Percentiles rank a stretch among this genome's conserved stretches.
These are phyloP conservation scores for Oligia fasciuncula DNA, from an alignment of 2,888 invertebrate species.

Conservation along the genomic window DNA sequence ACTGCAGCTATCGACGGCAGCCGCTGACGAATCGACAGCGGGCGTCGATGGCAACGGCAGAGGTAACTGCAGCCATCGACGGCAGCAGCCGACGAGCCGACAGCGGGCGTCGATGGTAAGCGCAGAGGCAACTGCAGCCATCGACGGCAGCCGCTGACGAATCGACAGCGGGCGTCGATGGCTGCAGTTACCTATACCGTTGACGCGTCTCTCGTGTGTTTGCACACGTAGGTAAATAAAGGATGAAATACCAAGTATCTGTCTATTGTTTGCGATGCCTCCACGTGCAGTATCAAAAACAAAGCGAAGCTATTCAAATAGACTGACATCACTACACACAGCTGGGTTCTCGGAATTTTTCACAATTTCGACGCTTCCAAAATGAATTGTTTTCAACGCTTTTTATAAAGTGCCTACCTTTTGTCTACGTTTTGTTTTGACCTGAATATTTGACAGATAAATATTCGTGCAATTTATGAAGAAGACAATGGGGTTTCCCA, in stretches of 20 bases:
- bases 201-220: background rate
- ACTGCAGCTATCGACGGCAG: too few species aligned
- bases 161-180: too few species aligned
- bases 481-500: background rate
- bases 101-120: too few species aligned
- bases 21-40: too few species aligned
- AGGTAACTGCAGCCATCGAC: too few species aligned
- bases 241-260: conserved; percentile 5
- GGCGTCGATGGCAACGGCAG: too few species aligned
- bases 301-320: conserved; percentile 30
- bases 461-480: background rate
- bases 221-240: background rate
- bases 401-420: conserved; percentile 16
- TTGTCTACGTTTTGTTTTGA: conserved; percentile 15
- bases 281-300: conserved; percentile 16
- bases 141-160: too few species aligned
- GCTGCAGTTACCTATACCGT: background rate
- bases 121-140: too few species aligned
- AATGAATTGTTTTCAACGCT: conserved; percentile 14
- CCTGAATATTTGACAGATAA: conserved; percentile 1
- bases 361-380: conserved; percentile 14
- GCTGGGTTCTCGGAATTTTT: conserved; percentile 22
- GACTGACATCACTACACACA: conserved; percentile 22
- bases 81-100: too few species aligned
- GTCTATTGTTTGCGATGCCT: conserved; percentile 33